Conservation (phyloP, 2,888 invertebrate species). For the Tipula confusa region DNA sequence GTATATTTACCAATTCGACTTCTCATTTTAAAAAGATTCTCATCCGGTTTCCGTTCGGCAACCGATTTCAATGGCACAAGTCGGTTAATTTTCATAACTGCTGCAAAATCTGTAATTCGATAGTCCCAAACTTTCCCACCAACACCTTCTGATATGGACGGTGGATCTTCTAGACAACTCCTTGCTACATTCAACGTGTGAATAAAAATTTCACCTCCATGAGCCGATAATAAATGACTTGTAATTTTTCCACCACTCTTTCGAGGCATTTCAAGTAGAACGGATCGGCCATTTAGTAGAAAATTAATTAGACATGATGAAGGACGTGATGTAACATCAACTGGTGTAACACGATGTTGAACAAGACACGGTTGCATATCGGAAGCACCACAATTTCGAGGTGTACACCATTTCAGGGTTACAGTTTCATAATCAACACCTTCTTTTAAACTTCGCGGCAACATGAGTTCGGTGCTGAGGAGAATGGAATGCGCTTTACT, state of each 20-base stretch:
- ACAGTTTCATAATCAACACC: slow-evolving; percentile 74
- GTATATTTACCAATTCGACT: slow-evolving; percentile 71
- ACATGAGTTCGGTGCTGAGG: slow-evolving; percentile 59
- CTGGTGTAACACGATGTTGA: slow-evolving; percentile 88
- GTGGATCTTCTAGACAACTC: slow-evolving; percentile 88
- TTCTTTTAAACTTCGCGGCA: slow-evolving; percentile 61
- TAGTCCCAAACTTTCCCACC: slow-evolving; percentile 94
- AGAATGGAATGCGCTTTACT: slow-evolving; percentile 79
- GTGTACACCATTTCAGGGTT: slow-evolving; percentile 95
- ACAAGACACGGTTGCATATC: slow-evolving; percentile 80
- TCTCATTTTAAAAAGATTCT: slow-evolving; percentile 58
- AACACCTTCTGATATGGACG: slow-evolving; percentile 89
- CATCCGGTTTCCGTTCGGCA: slow-evolving; percentile 40
- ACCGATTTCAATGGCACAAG: slow-evolving; percentile 65
- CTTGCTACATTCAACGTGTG: slow-evolving; percentile 82
- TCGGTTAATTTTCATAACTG: slow-evolving; percentile 78
- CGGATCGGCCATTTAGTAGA: slow-evolving; percentile 88
- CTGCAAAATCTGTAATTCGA: slow-evolving; percentile 74
- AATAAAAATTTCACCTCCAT: slow-evolving; percentile 94
- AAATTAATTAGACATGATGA: slow-evolving; percentile 97
- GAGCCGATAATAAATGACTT: slow-evolving; percentile 88
- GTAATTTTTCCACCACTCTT: slow-evolving; percentile 83
- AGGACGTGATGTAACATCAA: slow-evolving; percentile 93
- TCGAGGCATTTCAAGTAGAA: slow-evolving; percentile 82
- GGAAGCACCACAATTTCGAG: slow-evolving; percentile 75